Conservation (phyloP, 2,888 invertebrate genomes). For the Cataglyphis livida region DNA sequence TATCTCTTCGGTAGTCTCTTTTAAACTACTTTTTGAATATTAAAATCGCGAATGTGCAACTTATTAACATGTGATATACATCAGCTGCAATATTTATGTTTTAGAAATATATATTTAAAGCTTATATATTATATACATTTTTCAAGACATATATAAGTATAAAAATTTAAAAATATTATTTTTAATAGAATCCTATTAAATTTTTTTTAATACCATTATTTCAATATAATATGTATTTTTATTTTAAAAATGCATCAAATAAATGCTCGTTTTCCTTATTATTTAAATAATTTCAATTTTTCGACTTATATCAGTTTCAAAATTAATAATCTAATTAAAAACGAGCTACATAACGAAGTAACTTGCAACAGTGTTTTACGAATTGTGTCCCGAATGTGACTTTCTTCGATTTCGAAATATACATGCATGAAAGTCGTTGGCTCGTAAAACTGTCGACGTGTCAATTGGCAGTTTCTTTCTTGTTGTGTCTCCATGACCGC, state of each 20-base stretch:
- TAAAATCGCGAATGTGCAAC: not conserved
- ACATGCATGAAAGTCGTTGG: constrained; percentile 58
- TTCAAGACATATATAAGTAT: not conserved
- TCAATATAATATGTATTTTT: not conserved
- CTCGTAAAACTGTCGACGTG: constrained; percentile 69
- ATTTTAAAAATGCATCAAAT: not conserved
- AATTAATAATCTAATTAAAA: constrained; percentile 1
- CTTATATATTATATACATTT: not conserved
- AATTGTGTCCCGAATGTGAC: constrained; percentile 24
- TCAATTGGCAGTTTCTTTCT: constrained; percentile 72
- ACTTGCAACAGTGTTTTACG: not conserved
- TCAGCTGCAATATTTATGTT: not conserved
- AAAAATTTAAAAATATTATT: not conserved
- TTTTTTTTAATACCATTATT: not conserved
- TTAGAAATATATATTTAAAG: not conserved
- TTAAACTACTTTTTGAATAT: constrained; percentile 1
- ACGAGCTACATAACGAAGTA: not conserved
- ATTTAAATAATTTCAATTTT: not conserved
- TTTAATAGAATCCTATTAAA: not conserved
- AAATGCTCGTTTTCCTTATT: not conserved
- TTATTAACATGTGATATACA: not conserved
- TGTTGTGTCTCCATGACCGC: constrained; percentile 60
- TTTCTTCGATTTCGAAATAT: constrained; percentile 54
- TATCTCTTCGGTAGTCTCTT: constrained; percentile 12
- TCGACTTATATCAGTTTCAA: not conserved